phyloP scores from a whole-genome alignment of 2,888 invertebrate species.

The Drosophila neonasuta region DNA sequence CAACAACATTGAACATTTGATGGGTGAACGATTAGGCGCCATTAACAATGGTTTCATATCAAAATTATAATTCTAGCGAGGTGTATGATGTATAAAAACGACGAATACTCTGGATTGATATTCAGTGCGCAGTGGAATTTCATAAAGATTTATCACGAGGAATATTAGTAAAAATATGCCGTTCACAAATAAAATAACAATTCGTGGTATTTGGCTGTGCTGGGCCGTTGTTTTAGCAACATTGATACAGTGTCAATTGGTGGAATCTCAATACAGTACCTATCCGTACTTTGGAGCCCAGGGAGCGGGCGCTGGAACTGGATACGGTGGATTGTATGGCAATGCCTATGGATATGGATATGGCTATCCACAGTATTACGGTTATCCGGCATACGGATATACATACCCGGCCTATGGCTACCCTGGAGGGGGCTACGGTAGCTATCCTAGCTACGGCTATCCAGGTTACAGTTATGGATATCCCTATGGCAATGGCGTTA shows the following conservation, averaged over 20 bases:
- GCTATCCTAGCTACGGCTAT: constrained; percentile 34
- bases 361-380: constrained; percentile 39
- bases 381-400: constrained; percentile 42
- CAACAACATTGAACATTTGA: constrained; percentile 37
- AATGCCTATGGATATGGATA: constrained; percentile 52
- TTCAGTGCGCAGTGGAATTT: constrained; percentile 49
- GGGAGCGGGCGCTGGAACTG: constrained; percentile 23
- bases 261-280: constrained; percentile 56
- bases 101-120: constrained; percentile 19
- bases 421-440: constrained; percentile 27
- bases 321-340: constrained; percentile 37
- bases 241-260: constrained; percentile 36
- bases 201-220: constrained; percentile 32
- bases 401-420: constrained; percentile 48
- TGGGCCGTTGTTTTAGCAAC: constrained; percentile 25
- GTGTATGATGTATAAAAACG: constrained; percentile 53
- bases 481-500: constrained; percentile 51
- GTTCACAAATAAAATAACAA: constrained; percentile 8
- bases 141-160: constrained; percentile 29
- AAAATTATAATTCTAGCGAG: constrained; percentile 27
- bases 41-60: constrained; percentile 64
- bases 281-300: constrained; percentile 57
- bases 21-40: constrained; percentile 56
- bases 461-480: constrained; percentile 30
- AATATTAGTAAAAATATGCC: constrained; percentile 46